Evolutionary conservation across 2,888 invertebrate genomes (phyloP).

Genomic region (Agapetus fuscipes): DNA sequence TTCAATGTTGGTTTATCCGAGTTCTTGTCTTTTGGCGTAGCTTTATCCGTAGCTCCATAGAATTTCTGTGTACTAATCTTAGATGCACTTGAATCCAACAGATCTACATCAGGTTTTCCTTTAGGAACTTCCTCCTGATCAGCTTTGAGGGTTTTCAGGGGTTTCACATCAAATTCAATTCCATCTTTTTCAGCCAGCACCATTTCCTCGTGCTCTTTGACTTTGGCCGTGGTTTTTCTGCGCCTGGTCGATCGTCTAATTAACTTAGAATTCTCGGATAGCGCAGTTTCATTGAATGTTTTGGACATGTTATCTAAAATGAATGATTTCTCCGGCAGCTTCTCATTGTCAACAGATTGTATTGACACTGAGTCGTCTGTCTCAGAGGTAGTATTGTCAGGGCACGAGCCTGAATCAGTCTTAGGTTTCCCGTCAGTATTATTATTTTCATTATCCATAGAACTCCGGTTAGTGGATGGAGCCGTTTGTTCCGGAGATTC

Average conservation of each 20-base stretch:
- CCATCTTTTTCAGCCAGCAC: constrained; percentile 16
- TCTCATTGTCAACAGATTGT: constrained; percentile 29
- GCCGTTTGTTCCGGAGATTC: constrained; percentile 10
- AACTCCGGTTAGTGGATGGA: constrained; percentile 6
- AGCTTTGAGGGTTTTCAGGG: constrained; percentile 8
- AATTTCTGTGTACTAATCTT: constrained; percentile 35
- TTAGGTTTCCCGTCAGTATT: constrained; percentile 15
- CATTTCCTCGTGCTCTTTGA: constrained; percentile 22
- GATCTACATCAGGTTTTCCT: constrained; percentile 24
- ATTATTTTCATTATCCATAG: constrained; percentile 19
- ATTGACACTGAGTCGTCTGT: constrained; percentile 29
- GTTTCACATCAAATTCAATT: constrained; percentile 8
- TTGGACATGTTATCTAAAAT: constrained; percentile 46
- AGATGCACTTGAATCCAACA: constrained; percentile 32
- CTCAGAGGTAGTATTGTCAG: constrained; percentile 27
- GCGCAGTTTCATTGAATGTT: constrained; percentile 43
- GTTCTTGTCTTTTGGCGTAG: neutral
- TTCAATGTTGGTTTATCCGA: constrained; percentile 6
- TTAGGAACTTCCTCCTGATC: constrained; percentile 7
- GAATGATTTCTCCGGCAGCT: constrained; percentile 48
- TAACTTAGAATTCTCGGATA: constrained; percentile 29
- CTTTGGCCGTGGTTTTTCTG: constrained; percentile 34
- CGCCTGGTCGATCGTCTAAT: constrained; percentile 41
- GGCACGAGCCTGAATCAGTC: constrained; percentile 9
- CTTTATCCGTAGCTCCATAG: constrained; percentile 28